Base-by-base conservation (phyloP, 2,113 vertebrate species). In the Megatriorchis doriae region DNA sequence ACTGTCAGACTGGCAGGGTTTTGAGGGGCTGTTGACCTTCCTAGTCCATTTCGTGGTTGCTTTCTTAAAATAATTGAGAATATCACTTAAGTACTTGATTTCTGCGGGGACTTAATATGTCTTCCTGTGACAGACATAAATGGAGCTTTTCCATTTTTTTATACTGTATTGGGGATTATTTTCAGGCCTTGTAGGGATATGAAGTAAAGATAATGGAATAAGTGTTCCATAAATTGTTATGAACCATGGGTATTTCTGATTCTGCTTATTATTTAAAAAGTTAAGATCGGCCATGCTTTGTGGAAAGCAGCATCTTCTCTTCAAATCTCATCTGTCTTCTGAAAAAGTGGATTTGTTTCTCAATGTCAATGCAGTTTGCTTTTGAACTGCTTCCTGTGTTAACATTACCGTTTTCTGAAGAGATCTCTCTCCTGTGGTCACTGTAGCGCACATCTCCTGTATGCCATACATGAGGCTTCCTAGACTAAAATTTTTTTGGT, bases 271-370 rank as follows among this genome's bases (percentile, higher is more conserved):
- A 26, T 13, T 72, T 43, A 6, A 50, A 38, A 81, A 34, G 34
- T 2, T 18, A 14, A 40, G n/a, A 55, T 45, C 0, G 0, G 32
- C 31, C 3, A 32, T 62, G 40, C 50, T 62, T 80, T 48, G 11
- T 68, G 38, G 32, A 74, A 81, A 74, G 66, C 47, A 63, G 10
- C 15, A 32, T 52, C 34, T 68, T 80, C 40, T 85, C 34, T 80
- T 47, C 68, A 59, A 87, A 48, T 65, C 18, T 88, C 50, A 25
- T 21, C 40, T 38, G 12, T 80, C 31, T 65, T 56, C 34, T 70
- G 47, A 36, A 47, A 53, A 77, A 67, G 55, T 2, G 4, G 12
- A 36, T 77, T 55, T 68, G 9, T 72, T 94, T 90, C 72, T 90
- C 11, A 56, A 2, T 0, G 0, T 70, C 16, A 72, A 2, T 42